Evolutionary conservation across 2,113 vertebrate genomes (phyloP).

Genomic region (Rafetus swinhoei): DNA sequence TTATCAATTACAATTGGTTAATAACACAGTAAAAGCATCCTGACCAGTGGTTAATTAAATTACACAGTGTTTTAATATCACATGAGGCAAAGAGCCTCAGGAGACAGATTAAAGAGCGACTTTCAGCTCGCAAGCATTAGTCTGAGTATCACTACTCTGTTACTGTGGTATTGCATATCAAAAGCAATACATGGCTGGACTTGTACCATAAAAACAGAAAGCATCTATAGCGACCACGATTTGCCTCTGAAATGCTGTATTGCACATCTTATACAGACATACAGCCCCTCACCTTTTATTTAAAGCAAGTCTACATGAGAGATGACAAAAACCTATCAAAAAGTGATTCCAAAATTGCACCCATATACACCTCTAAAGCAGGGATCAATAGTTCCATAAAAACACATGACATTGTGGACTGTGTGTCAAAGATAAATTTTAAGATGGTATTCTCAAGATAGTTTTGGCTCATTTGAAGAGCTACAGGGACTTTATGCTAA

Average conservation of each 20-base stretch:
- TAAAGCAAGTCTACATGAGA: neutral
- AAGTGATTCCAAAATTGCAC: neutral
- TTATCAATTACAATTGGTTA: neutral
- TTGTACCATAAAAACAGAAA: neutral
- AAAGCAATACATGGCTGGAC: neutral
- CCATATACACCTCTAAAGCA: neutral
- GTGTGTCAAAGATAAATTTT: rapidly evolving
- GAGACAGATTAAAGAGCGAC: neutral
- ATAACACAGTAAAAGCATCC: neutral
- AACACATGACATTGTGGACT: neutral
- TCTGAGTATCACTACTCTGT: neutral
- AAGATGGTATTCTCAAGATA: neutral
- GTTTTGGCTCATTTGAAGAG: neutral
- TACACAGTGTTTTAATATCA: neutral
- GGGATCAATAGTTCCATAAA: neutral
- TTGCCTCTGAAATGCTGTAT: neutral
- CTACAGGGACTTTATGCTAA: neutral
- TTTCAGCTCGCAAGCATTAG: neutral
- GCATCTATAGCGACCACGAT: neutral
- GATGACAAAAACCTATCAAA: neutral
- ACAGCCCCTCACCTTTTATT: neutral
- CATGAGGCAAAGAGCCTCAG: neutral
- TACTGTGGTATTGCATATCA: neutral
- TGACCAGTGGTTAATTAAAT: neutral
- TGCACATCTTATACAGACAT: neutral